These are phyloP conservation scores for Bhutanitis thaidina DNA, from an alignment of 2,888 invertebrate species.

Conservation along the genomic window DNA sequence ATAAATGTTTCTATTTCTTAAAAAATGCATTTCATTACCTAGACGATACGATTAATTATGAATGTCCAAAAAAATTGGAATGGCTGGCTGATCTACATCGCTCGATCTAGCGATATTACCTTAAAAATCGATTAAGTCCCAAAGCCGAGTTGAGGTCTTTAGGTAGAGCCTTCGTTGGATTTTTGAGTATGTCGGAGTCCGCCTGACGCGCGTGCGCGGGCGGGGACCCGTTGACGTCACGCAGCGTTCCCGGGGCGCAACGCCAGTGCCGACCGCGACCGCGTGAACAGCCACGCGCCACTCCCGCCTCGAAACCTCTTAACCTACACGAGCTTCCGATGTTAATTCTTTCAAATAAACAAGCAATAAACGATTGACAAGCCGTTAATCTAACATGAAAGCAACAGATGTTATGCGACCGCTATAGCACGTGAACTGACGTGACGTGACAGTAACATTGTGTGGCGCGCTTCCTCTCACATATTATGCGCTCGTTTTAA, in stretches of 20 bases:
- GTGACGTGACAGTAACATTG: slow-evolving; percentile 30
- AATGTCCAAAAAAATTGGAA: no score
- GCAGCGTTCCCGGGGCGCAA: slow-evolving; percentile 63
- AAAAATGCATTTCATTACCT: no score
- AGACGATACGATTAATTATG: no score
- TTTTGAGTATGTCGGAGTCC: slow-evolving; percentile 57
- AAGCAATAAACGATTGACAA: slow-evolving; percentile 36
- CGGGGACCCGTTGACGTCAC: slow-evolving; percentile 68
- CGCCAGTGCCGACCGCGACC: slow-evolving; percentile 72
- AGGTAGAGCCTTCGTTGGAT: slow-evolving; percentile 65
- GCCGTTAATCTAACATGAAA: slow-evolving; percentile 23
- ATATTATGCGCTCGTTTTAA: slow-evolving; percentile 36
- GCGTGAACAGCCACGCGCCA: slow-evolving; percentile 70
- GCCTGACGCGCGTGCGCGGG: slow-evolving; percentile 39
- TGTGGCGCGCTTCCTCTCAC: slow-evolving; percentile 28
- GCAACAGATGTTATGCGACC: slow-evolving; percentile 23
- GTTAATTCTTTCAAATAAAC: slow-evolving; percentile 39
- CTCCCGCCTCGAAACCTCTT: slow-evolving; percentile 59
- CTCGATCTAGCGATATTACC: slow-evolving; percentile 33
- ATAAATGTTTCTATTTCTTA: no score
- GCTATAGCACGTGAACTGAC: slow-evolving; percentile 35
- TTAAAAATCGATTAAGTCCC: slow-evolving; percentile 77
- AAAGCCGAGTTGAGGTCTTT: slow-evolving; percentile 75
- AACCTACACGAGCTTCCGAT: slow-evolving; percentile 68
- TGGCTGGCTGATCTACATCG: background rate